Base-by-base conservation (phyloP, 2,113 vertebrate genomes). In the Puma concolor region DNA sequence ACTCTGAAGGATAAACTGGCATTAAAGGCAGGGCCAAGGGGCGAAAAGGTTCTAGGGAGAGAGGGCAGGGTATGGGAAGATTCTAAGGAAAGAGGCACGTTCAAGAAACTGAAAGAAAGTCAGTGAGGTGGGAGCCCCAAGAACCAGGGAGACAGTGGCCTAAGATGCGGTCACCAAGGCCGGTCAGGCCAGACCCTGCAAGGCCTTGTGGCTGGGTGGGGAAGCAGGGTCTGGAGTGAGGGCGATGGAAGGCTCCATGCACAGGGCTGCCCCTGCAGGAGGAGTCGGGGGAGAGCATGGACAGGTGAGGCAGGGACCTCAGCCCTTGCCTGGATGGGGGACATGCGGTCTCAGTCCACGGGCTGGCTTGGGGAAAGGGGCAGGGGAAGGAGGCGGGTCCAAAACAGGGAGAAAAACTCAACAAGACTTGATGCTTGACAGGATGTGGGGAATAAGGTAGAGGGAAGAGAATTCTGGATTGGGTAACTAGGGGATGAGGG, bases 331-430 rank as follows among this genome's bases (percentile, higher is more conserved):
- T 27, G 76, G 50, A 14, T 64, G 67, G 25, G 54, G 64, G 25
- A 33, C 0, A 0, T 0, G 1, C 2, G 1, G 6, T 13, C 44
- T 92, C 2, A 3, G 66, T 21, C 50, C n/a, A 85, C 83, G 64
- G 41, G 4, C 50, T 12, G 14, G n/a, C 4, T 8, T 27, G 44
- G 19, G 66, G 74, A 48, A 80, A 60, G 21, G 10, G 19, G n/a
- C 0, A 27, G 4, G 69, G 27, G 10, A 69, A 50, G 36, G 2
- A 2, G 50, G n/a, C 1, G 1, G 38, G 17, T 12, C 25, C 29
- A 7, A 0, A 14, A 15, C 3, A 17, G 21, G 79, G 8, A 81
- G 89, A 71, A 79, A 96, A 66, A 31, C 54, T 27, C 79, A 93
- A 6, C 5, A 54, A 82, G 77, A 76, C 82, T 5, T 36, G 23